phyloP scores from a whole-genome alignment of 2,113 vertebrate species.

The Enhydra lutris region DNA sequence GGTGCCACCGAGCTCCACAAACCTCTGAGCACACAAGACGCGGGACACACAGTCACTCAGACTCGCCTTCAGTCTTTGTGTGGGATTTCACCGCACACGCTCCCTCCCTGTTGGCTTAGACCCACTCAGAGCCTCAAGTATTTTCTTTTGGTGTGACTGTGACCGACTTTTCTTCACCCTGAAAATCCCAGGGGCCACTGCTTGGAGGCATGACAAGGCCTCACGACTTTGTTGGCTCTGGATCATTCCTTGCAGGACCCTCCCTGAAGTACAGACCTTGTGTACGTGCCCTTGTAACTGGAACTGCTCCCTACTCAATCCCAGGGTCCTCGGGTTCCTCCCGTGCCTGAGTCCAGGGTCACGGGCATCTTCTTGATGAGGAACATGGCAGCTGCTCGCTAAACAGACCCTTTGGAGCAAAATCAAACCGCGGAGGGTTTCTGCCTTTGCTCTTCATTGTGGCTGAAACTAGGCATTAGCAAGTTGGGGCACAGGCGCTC shows the following conservation, averaged over 20 bases:
- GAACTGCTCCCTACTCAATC: neutral
- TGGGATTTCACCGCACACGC: no score
- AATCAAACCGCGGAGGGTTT: neutral
- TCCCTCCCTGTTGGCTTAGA: neutral
- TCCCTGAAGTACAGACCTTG: rapidly evolving
- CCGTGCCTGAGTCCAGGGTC: rapidly evolving
- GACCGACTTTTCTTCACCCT: neutral
- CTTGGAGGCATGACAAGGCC: neutral
- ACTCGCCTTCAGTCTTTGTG: neutral
- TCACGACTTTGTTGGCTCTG: neutral
- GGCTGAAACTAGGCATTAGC: neutral
- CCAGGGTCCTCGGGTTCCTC: neutral
- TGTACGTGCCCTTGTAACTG: rapidly evolving
- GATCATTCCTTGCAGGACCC: neutral
- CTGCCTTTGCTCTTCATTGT: neutral
- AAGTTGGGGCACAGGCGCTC: neutral
- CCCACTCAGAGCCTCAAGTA: neutral
- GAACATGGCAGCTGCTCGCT: rapidly evolving
- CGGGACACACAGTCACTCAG: neutral
- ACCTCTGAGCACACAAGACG: neutral
- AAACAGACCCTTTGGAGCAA: rapidly evolving
- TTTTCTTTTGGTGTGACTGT: neutral
- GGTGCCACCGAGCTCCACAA: neutral
- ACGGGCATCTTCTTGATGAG: rapidly evolving
- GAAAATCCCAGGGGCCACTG: neutral